Conservation (phyloP, 2,888 invertebrate species). For the Epinotia demarniana region DNA sequence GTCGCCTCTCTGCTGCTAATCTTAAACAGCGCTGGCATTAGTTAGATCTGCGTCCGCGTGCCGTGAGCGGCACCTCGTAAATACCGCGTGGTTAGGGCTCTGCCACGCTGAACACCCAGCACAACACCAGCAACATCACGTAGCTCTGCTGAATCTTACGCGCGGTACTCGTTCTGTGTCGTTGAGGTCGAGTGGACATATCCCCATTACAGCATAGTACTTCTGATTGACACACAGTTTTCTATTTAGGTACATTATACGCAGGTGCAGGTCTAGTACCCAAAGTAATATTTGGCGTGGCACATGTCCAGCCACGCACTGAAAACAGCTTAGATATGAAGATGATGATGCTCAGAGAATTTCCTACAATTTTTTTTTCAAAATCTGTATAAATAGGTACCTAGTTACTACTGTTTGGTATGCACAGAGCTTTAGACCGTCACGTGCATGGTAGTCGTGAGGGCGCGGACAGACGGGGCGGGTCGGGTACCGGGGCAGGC, state of each 20-base stretch:
- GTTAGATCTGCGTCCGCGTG: conserved; percentile 17
- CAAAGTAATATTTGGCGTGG: too few relatives aligned
- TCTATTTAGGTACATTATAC: neutral
- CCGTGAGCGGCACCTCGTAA: conserved; percentile 35
- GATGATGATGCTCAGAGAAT: neutral
- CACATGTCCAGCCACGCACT: too few relatives aligned
- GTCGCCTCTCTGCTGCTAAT: conserved; percentile 24
- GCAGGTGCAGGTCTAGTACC: too few relatives aligned
- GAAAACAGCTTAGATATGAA: too few relatives aligned
- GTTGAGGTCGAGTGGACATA: neutral
- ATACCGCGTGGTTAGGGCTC: conserved; percentile 10
- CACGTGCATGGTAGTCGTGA: conserved; percentile 40
- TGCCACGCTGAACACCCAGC: neutral
- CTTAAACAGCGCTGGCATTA: conserved; percentile 34
- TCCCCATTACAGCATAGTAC: neutral
- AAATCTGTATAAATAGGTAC: neutral
- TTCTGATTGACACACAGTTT: neutral
- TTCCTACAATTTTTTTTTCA: neutral
- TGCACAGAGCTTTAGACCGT: conserved; percentile 20
- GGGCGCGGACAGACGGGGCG: conserved; percentile 32
- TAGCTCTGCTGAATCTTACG: neutral
- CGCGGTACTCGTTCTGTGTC: neutral
- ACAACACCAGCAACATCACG: neutral
- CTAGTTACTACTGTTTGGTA: neutral
- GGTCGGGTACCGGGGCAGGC: conserved; percentile 6